phyloP scores from a whole-genome alignment of 2,888 invertebrate genomes.

The Elysia crispata region DNA sequence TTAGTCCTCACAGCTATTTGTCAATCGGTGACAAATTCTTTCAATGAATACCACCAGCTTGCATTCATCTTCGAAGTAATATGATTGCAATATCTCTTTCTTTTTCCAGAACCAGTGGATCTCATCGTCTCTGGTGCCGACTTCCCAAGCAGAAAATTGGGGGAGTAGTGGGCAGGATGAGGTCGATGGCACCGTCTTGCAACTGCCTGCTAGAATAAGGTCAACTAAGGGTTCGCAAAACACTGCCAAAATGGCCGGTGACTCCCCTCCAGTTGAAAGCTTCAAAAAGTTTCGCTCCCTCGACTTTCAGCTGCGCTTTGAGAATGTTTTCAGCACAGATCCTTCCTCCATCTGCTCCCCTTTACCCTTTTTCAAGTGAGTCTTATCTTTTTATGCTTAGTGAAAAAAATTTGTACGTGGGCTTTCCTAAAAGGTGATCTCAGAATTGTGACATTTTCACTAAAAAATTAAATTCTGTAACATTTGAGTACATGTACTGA shows the following conservation, averaged over 20 bases:
- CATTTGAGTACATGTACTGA: too few relatives aligned
- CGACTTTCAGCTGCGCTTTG: slow-evolving; percentile 56
- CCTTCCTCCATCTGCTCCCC: slow-evolving; percentile 34
- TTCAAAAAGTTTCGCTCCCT: slow-evolving; percentile 64
- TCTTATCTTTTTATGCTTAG: background rate
- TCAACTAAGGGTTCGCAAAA: slow-evolving; percentile 51
- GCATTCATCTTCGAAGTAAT: too few relatives aligned
- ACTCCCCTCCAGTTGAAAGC: background rate
- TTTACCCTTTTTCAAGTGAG: slow-evolving; percentile 47
- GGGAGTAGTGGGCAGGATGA: slow-evolving; percentile 10
- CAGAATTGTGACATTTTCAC: too few relatives aligned
- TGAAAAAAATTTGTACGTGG: too few relatives aligned
- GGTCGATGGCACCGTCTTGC: slow-evolving; percentile 42
- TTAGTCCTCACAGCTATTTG: too few relatives aligned
- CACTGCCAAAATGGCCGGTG: slow-evolving; percentile 39
- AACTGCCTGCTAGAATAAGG: slow-evolving; percentile 44
- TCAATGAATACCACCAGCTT: too few relatives aligned
- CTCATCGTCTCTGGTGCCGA: slow-evolving; percentile 41
- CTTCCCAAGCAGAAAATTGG: slow-evolving; percentile 2
- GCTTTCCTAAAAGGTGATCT: too few relatives aligned
- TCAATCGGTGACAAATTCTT: too few relatives aligned
- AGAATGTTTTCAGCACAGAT: slow-evolving; percentile 45
- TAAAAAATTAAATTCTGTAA: too few relatives aligned
- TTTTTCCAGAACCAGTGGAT: slow-evolving; percentile 70
- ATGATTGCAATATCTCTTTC: too few relatives aligned